A percentile compares a stretch with the other conserved stretches of the same genome.
Evolutionary conservation across 2,113 vertebrate genomes (phyloP).

Genomic region (Panthera tigris): DNA sequence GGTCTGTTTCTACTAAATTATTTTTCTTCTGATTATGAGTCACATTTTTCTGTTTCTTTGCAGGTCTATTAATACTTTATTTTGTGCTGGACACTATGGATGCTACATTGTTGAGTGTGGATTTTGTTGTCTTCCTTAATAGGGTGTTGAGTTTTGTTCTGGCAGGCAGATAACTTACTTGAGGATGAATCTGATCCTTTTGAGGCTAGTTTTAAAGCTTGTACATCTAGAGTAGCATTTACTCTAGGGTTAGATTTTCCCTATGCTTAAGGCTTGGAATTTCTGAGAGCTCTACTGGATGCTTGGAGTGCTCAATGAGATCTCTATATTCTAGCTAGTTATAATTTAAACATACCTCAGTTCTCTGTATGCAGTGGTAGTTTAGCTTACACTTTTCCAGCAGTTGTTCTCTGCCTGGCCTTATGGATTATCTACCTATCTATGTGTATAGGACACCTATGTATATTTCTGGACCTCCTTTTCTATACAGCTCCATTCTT

Average conservation of each 20-base stretch:
- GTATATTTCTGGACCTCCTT: neutral
- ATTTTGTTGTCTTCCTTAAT: conserved; percentile 12
- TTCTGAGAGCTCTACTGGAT: neutral
- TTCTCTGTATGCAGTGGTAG: neutral
- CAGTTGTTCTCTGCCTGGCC: neutral
- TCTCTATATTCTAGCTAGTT: neutral
- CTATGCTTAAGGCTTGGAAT: neutral
- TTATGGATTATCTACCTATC: neutral
- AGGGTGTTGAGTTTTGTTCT: neutral
- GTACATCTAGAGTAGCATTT: neutral
- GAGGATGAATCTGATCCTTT: neutral
- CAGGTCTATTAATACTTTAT: neutral
- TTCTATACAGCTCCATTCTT: neutral
- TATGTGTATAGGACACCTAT: neutral
- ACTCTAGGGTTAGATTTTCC: neutral
- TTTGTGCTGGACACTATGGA: neutral
- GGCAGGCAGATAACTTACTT: neutral
- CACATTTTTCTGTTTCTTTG: conserved; percentile 18
- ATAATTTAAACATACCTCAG: neutral
- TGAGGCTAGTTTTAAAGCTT: neutral
- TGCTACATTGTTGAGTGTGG: neutral
- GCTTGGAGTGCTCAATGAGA: neutral
- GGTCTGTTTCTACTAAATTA: neutral
- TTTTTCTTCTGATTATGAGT: neutral
- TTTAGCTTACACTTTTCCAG: neutral